These are phyloP conservation scores for Melanotaenia pygmaea DNA, from an alignment of 2,797 vertebrate species.

Conservation along the genomic window DNA sequence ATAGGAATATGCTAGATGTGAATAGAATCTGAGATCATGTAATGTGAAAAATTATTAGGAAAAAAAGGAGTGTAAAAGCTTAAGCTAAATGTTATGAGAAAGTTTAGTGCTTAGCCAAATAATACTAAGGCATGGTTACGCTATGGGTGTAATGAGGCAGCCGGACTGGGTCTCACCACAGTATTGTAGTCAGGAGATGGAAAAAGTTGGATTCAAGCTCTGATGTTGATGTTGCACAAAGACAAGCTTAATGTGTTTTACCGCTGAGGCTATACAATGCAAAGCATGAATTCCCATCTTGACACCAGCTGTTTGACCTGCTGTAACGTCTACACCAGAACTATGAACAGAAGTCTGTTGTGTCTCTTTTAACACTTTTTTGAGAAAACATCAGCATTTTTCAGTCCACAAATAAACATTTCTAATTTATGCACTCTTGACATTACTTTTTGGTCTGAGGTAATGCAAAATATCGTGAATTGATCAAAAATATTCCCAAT, in stretches of 20 bases:
- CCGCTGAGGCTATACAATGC: conserved; percentile 1
- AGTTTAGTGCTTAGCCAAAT: not conserved
- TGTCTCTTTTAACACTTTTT: not conserved
- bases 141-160: not conserved
- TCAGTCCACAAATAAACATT: too few species aligned
- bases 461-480: too few species aligned
- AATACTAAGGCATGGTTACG: not conserved
- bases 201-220: not conserved
- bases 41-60: not conserved
- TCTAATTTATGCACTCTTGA: not conserved
- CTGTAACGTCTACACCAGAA: conserved; percentile 8
- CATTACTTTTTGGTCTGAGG: too few species aligned
- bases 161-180: not conserved
- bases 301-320: conserved; percentile 35
- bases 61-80: too few species aligned
- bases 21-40: not conserved
- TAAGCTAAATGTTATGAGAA: not conserved
- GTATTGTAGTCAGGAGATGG: not conserved
- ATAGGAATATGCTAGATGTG: conserved; percentile 26
- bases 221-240: too few species aligned
- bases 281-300: conserved; percentile 41
- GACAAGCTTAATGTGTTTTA: not conserved
- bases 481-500: not conserved
- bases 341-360: not conserved
- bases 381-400: too few species aligned